These are phyloP conservation scores for Pseudocheirus occidentalis DNA, from an alignment of 2,797 vertebrate genomes.

Conservation along the genomic window DNA sequence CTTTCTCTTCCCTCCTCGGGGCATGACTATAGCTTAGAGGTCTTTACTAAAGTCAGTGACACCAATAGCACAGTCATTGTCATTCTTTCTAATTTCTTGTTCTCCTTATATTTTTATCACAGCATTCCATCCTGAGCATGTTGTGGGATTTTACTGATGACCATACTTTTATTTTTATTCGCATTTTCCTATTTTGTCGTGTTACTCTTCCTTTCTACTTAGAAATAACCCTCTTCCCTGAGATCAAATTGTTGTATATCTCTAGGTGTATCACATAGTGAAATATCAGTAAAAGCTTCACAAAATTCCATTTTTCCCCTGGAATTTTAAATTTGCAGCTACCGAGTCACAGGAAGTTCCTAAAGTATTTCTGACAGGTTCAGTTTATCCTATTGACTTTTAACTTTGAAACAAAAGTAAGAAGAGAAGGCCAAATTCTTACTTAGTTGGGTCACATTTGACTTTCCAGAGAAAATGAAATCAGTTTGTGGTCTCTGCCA, in stretches of 20 bases:
- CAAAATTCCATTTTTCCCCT: constrained; percentile 29
- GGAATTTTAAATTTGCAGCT: constrained; percentile 27
- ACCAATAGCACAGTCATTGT: neutral
- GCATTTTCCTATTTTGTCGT: neutral
- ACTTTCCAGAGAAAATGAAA: constrained; percentile 18
- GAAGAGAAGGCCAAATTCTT: neutral
- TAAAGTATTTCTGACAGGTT: neutral
- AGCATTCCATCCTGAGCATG: neutral
- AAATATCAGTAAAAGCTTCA: constrained; percentile 29
- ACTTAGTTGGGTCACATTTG: neutral
- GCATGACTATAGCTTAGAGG: neutral
- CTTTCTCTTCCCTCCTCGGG: neutral
- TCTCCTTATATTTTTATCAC: neutral
- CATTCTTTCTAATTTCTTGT: neutral
- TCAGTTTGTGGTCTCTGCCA: neutral
- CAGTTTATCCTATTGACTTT: neutral
- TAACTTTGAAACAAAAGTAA: neutral
- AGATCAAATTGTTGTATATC: constrained; percentile 37
- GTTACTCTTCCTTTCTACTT: constrained; percentile 11
- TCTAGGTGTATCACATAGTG: neutral
- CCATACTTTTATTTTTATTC: neutral
- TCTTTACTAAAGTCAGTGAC: neutral
- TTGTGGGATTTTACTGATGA: neutral
- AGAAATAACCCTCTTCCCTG: neutral
- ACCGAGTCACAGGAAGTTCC: constrained; percentile 5